phyloP scores from a whole-genome alignment of 2,113 vertebrate genomes.

The Spermophilus dauricus region DNA sequence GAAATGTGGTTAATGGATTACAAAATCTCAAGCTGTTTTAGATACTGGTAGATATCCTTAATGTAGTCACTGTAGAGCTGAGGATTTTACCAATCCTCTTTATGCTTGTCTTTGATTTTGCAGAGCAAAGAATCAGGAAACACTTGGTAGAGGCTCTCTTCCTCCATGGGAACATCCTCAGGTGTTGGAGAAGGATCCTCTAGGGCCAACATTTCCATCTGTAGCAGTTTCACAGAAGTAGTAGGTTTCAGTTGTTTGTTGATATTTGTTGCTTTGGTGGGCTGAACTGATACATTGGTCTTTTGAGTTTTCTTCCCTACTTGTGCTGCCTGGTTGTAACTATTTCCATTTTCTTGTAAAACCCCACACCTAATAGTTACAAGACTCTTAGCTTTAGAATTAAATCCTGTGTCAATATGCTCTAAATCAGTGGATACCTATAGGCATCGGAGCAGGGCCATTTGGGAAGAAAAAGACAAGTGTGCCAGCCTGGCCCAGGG shows the following conservation, averaged over 20 bases:
- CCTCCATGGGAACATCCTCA: conserved; percentile 90
- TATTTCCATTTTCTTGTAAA: conserved; percentile 89
- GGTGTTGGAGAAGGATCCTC: conserved; percentile 82
- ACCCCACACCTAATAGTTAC: conserved; percentile 80
- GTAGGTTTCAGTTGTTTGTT: conserved; percentile 63
- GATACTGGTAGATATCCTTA: conserved; percentile 95
- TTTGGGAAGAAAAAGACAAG: neutral
- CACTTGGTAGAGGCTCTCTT: conserved; percentile 93
- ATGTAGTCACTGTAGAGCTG: conserved; percentile 96
- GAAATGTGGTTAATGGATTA: conserved; percentile 90
- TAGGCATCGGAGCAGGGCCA: conserved; percentile 82
- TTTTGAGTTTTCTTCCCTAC: conserved; percentile 85
- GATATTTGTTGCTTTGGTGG: conserved; percentile 73
- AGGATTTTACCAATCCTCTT: conserved; percentile 91
- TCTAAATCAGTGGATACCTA: conserved; percentile 84
- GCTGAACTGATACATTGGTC: conserved; percentile 82
- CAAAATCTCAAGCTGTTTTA: conserved; percentile 92
- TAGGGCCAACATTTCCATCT: conserved; percentile 72
- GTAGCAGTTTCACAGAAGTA: conserved; percentile 76
- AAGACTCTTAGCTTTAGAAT: conserved; percentile 79
- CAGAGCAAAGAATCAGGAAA: conserved; percentile 93
- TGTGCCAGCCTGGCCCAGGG: neutral
- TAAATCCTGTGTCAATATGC: conserved; percentile 78
- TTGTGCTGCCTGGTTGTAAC: conserved; percentile 72
- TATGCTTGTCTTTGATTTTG: conserved; percentile 93